Evolutionary conservation across 2,888 invertebrate species (phyloP).

Genomic region (Campopleginae sp.): DNA sequence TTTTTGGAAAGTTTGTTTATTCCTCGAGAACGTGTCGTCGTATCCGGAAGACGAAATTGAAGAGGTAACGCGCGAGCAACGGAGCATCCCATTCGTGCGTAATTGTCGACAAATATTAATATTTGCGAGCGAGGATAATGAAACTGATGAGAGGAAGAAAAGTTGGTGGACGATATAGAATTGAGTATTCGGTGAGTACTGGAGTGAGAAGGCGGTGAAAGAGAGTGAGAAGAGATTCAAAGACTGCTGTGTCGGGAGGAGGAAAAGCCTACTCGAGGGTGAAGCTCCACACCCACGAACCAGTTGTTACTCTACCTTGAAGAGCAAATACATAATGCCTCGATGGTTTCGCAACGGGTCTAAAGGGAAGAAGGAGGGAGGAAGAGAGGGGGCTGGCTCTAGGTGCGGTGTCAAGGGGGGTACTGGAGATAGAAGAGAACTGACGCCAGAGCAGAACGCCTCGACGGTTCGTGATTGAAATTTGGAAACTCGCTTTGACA

Average conservation of each 20-base stretch:
- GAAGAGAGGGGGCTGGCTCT: conserved; percentile 69
- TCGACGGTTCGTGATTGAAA: conserved; percentile 81
- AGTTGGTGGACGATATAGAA: conserved; percentile 23
- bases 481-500: conserved; percentile 83
- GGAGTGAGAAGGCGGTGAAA: conserved; percentile 57
- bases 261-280: conserved; percentile 78
- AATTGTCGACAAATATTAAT: conserved; percentile 84
- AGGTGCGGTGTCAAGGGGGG: conserved; percentile 57
- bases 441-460: conserved; percentile 70
- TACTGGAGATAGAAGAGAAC: conserved; percentile 67
- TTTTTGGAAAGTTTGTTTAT: conserved; percentile 70
- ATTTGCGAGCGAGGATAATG: conserved; percentile 72
- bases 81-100: conserved; percentile 70
- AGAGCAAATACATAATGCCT: conserved; percentile 84
- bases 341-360: conserved; percentile 80
- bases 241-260: conserved; percentile 70
- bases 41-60: conserved; percentile 79
- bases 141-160: conserved; percentile 51
- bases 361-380: conserved; percentile 65
- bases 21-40: conserved; percentile 78
- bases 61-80: conserved; percentile 75
- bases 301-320: conserved; percentile 76
- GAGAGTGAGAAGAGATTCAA: conserved; percentile 72
- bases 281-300: conserved; percentile 71
- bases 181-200: conserved; percentile 25